Evolutionary conservation across 2,113 vertebrate genomes (phyloP).

Genomic region (Tetrax tetrax): DNA sequence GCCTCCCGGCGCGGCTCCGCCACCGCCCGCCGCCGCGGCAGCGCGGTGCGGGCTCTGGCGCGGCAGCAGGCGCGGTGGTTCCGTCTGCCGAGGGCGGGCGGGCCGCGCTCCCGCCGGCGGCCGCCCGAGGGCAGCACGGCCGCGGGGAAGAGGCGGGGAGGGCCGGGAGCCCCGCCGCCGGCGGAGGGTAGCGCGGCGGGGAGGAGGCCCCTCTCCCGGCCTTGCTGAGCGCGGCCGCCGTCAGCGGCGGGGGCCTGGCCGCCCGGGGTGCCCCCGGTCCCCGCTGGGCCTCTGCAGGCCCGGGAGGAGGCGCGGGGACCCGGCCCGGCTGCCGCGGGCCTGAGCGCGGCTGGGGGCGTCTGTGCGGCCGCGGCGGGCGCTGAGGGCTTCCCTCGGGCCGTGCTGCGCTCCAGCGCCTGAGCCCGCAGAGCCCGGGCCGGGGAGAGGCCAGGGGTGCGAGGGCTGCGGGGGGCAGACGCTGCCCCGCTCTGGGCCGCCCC

Average conservation of each 20-base stretch:
- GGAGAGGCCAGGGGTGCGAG: no score
- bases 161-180: background rate
- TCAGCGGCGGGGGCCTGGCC: background rate
- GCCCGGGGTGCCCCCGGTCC: background rate
- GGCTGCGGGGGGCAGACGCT: accelerated
- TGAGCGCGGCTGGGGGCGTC: background rate
- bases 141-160: background rate
- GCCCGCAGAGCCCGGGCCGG: background rate
- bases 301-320: background rate
- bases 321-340: background rate
- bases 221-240: background rate
- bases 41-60: no score
- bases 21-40: no score
- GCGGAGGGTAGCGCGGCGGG: background rate
- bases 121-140: conserved; percentile 40
- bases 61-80: no score
- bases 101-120: background rate
- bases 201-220: background rate
- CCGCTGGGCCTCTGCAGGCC: background rate
- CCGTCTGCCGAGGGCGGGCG: no score
- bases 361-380: no score
- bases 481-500: background rate
- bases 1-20: no score
- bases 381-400: no score
- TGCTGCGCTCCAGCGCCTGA: background rate